phyloP scores from a whole-genome alignment of 2,888 invertebrate genomes.

The Autographa gamma region DNA sequence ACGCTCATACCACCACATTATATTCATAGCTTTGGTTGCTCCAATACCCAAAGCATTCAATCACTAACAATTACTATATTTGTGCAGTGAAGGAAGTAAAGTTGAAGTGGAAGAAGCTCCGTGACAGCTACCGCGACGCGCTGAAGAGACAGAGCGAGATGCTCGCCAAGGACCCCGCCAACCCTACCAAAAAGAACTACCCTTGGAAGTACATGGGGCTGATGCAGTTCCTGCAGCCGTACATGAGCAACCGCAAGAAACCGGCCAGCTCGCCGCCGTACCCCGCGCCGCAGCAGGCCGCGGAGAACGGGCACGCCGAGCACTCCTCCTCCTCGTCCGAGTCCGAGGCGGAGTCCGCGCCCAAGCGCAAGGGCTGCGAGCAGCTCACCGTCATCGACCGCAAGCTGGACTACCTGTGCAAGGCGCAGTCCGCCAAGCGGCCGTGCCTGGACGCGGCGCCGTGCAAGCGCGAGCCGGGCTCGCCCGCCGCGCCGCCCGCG shows the following conservation, averaged over 20 bases:
- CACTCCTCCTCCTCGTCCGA: conserved; percentile 51
- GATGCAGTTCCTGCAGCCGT: conserved; percentile 85
- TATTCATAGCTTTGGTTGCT: background rate
- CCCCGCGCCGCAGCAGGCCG: conserved; percentile 47
- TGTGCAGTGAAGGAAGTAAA: conserved; percentile 85
- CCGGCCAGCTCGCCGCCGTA: conserved; percentile 63
- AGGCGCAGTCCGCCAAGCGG: conserved; percentile 60
- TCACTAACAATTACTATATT: background rate
- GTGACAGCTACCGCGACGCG: conserved; percentile 86
- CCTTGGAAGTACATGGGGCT: conserved; percentile 83
- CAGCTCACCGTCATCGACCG: conserved; percentile 73
- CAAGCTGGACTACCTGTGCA: conserved; percentile 77
- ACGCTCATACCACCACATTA: background rate
- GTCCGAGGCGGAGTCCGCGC: conserved; percentile 65
- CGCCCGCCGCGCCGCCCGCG: conserved; percentile 38
- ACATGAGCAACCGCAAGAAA: conserved; percentile 83
- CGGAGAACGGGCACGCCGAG: conserved; percentile 50
- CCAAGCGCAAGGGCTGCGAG: conserved; percentile 67
- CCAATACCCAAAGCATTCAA: background rate
- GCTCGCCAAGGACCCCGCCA: conserved; percentile 72
- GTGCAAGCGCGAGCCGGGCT: conserved; percentile 56
- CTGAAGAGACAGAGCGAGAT: conserved; percentile 82
- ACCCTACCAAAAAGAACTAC: conserved; percentile 71
- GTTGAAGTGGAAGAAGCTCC: conserved; percentile 84
- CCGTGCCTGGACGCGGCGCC: conserved; percentile 55